Evolutionary conservation across 1,140 invertebrate species (phyloP).

Genomic region (Eumeta japonica): DNA sequence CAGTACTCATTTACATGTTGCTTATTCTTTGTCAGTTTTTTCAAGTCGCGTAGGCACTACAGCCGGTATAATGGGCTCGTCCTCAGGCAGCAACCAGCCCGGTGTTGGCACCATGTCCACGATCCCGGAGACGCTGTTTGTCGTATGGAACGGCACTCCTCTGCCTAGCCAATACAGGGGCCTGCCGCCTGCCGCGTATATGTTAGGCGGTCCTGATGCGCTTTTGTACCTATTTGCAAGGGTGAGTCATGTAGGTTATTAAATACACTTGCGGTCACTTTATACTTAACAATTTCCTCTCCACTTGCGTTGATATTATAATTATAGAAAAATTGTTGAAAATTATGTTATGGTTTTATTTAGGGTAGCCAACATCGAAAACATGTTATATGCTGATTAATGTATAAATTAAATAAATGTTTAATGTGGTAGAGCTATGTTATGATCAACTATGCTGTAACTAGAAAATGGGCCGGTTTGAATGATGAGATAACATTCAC

Average conservation of each 20-base stretch:
- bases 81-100: slow-evolving; percentile 31
- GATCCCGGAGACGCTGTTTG: slow-evolving; percentile 39
- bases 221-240: slow-evolving; percentile 65
- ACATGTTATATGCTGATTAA: too few relatives aligned
- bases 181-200: slow-evolving; percentile 55
- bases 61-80: slow-evolving; percentile 4
- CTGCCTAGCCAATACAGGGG: slow-evolving; percentile 46
- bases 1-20: too few relatives aligned
- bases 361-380: neutral
- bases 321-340: neutral
- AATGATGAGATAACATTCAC: too few relatives aligned
- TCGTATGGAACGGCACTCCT: slow-evolving; percentile 39
- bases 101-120: slow-evolving; percentile 52
- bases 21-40: slow-evolving; percentile 18
- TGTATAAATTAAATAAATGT: too few relatives aligned
- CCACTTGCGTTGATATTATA: neutral
- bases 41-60: slow-evolving; percentile 13
- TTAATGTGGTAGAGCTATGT: too few relatives aligned
- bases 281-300: neutral
- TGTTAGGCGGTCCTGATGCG: slow-evolving; percentile 61
- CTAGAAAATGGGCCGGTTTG: too few relatives aligned
- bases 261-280: neutral
- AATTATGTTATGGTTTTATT: neutral
- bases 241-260: slow-evolving; percentile 27
- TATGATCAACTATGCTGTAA: too few relatives aligned